Evolutionary conservation across 2,888 invertebrate species (phyloP), one percentile per base, ranked within the genome.

Genomic region (Plutella xylostella): DNA sequence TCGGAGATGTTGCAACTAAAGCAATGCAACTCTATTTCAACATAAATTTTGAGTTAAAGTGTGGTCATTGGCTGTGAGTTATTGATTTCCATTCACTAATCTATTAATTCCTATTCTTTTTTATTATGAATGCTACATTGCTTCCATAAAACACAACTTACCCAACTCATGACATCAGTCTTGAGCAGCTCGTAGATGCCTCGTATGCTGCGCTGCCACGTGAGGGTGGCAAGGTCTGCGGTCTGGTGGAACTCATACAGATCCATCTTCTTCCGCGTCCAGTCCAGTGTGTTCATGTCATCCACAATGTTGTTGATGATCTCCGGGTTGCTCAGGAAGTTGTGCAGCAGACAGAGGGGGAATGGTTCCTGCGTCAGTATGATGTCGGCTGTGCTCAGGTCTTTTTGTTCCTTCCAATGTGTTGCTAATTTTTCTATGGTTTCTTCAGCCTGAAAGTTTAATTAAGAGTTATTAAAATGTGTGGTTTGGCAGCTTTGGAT

Each of bases 181-280:
- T 89, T 86, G 46, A 93, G 73, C 56, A 90, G 74, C 52, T 88
- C 84, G 60, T 90, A 87, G 46, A 92, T 85, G 17, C 79, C 80
- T 49, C 85, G 76, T n/a, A 92, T 85, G 55, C 86, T 82, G 52
- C 87, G 68, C 33, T 87, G 84, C 56, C 80, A 82, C 1, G 85
- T 77, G 1, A 86, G 63, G 46, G 78, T 86, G 1, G 88, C 85
- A 25, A 94, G 75, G 65, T 93, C 93, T 2, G 85, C 84, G 1
- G 92, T 91, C 74, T 96, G 95, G 58, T 91, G 90, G 65, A 94
- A 95, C 71, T 94, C 93, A 61, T 93, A 96, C 18, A 96, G 75
- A 63, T 96, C 96, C 88, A 94, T 92, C 65, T 89, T 90, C 60
- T 93, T 92, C 45, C 89, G 85, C 2, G 88, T 86, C 86, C 93